Evolutionary conservation across 2,888 invertebrate genomes (phyloP).

Genomic region (Lepidocyrtoides sp.): DNA sequence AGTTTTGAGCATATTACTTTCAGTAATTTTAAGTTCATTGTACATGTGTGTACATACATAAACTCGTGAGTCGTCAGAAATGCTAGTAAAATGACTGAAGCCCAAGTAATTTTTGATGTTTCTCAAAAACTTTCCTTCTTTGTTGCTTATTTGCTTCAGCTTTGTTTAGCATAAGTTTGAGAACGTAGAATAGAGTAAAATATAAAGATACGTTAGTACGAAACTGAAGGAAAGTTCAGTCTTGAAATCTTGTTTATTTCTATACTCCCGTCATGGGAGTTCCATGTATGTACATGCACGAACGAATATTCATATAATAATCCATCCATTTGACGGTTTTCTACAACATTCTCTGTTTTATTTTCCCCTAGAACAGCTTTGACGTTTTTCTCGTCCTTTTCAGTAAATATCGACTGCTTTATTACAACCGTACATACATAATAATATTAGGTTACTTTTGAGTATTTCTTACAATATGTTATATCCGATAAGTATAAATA

Average conservation of each 20-base stretch:
- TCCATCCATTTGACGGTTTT: neutral
- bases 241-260: neutral
- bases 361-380: neutral
- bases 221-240: conserved; percentile 19
- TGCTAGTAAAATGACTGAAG: conserved; percentile 22
- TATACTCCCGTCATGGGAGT: neutral
- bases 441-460: too few species aligned
- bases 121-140: conserved; percentile 51
- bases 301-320: neutral
- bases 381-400: neutral
- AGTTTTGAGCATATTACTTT: neutral
- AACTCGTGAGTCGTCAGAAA: neutral
- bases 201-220: too few species aligned
- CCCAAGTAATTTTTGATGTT: conserved; percentile 65
- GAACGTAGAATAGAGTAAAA: too few species aligned
- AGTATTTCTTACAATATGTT: too few species aligned
- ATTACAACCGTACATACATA: too few species aligned
- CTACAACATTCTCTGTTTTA: neutral
- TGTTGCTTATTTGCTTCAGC: conserved; percentile 35
- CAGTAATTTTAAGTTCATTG: neutral
- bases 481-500: too few species aligned
- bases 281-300: neutral
- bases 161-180: neutral
- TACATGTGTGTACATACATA: neutral
- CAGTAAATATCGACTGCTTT: too few species aligned